Percentiles rank a stretch among this genome's conserved stretches.
Evolutionary conservation across 2,888 invertebrate species (phyloP).

Genomic region (Ametastegia equiseti): DNA sequence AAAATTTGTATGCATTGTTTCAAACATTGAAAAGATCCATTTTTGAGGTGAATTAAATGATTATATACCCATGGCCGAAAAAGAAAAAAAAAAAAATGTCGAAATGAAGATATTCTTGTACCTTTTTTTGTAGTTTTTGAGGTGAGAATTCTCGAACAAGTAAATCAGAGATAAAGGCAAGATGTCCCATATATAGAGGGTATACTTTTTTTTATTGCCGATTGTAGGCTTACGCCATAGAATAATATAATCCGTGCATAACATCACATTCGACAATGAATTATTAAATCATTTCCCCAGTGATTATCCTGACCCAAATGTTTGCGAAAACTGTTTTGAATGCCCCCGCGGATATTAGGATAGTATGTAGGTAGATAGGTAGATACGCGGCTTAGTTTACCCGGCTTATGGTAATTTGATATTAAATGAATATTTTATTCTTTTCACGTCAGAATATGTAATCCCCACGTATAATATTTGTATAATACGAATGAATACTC

Average conservation of each 20-base stretch:
- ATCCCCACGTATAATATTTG: constrained; percentile 8
- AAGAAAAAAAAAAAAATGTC: no score
- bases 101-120: no score
- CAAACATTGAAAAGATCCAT: no score
- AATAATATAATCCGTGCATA: not conserved
- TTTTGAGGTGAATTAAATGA: no score
- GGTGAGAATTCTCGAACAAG: no score
- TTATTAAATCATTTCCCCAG: constrained; percentile 13
- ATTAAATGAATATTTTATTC: constrained; percentile 23
- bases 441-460: not conserved
- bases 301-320: constrained; percentile 18
- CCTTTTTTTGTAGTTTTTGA: no score
- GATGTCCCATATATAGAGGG: no score
- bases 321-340: constrained; percentile 17
- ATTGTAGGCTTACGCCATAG: not conserved
- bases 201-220: no score
- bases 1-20: no score
- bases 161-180: no score
- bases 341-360: not conserved
- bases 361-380: no score
- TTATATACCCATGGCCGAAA: no score
- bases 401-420: constrained; percentile 15
- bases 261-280: constrained; percentile 3
- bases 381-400: constrained; percentile 13
- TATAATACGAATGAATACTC: not conserved